Evolutionary conservation across 1,140 invertebrate genomes (phyloP).

Genomic region (Artemia franciscana): DNA sequence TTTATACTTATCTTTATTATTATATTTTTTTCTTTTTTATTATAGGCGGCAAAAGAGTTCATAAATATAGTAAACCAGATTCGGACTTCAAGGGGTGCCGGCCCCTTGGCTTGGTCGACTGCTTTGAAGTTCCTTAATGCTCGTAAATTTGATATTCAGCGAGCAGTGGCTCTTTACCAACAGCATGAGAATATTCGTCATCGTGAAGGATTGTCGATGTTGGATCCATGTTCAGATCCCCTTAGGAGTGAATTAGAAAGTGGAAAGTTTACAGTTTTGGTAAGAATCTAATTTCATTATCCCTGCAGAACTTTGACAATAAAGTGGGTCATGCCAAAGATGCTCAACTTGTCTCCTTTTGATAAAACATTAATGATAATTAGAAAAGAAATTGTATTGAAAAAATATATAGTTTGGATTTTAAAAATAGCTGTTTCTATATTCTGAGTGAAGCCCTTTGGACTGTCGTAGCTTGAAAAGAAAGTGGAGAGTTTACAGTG

Average conservation of each 20-base stretch:
- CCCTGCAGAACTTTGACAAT: too few species aligned
- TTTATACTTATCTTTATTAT: conserved; percentile 2
- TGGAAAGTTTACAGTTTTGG: conserved; percentile 89
- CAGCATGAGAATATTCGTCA: conserved; percentile 69
- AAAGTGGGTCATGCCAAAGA: too few species aligned
- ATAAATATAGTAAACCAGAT: conserved; percentile 42
- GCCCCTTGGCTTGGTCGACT: conserved; percentile 43
- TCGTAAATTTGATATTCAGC: conserved; percentile 73
- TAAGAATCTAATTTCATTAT: too few species aligned
- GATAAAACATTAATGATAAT: too few species aligned
- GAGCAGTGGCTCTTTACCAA: conserved; percentile 65
- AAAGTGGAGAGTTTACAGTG: too few species aligned
- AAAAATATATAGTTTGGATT: too few species aligned
- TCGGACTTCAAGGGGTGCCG: conserved; percentile 28
- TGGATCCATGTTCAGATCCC: conserved; percentile 55
- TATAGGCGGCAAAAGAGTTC: conserved; percentile 50
- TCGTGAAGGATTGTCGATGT: conserved; percentile 54
- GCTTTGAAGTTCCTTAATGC: conserved; percentile 88
- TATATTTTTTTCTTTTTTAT: conserved; percentile 15
- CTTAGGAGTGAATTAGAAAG: conserved; percentile 64
- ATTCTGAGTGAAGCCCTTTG: too few species aligned
- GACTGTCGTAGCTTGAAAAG: too few species aligned
- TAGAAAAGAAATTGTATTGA: too few species aligned
- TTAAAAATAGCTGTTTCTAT: too few species aligned
- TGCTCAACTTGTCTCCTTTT: too few species aligned